Percentiles rank a stretch among this genome's conserved stretches.
Conservation (phyloP, 2,888 invertebrate species). For the Artemia sp. region DNA sequence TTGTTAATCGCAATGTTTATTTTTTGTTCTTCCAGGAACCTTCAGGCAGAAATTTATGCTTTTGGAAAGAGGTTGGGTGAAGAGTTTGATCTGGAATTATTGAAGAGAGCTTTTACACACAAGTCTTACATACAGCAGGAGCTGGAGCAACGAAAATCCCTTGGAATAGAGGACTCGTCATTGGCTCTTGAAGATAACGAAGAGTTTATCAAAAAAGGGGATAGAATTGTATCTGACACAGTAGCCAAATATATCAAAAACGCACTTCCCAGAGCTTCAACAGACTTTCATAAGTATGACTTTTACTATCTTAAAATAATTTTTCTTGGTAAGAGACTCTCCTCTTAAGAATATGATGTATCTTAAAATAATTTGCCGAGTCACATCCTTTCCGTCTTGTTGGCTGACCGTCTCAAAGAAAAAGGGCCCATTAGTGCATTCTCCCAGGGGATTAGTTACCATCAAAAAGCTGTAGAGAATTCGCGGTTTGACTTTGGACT, state of each 20-base stretch:
- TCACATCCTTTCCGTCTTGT: too few species aligned
- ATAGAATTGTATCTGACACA: slow-evolving; percentile 26
- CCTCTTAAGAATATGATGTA: too few species aligned
- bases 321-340: too few species aligned
- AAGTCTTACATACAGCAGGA: slow-evolving; percentile 57
- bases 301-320: too few species aligned
- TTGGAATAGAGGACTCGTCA: slow-evolving; percentile 45
- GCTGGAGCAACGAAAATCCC: slow-evolving; percentile 45
- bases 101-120: slow-evolving; percentile 61
- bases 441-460: too few species aligned
- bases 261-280: not conserved
- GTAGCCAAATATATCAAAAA: not conserved
- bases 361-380: too few species aligned
- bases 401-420: too few species aligned
- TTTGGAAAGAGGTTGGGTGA: slow-evolving; percentile 72
- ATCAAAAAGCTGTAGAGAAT: too few species aligned
- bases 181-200: slow-evolving; percentile 48
- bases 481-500: too few species aligned
- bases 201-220: slow-evolving; percentile 49
- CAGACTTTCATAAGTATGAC: not conserved
- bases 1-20: slow-evolving; percentile 17
- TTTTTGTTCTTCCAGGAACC: slow-evolving; percentile 57
- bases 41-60: slow-evolving; percentile 66
- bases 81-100: slow-evolving; percentile 49
- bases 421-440: too few species aligned